Evolutionary conservation across 2,888 invertebrate species (phyloP).

Genomic region (Amitus sp.): DNA sequence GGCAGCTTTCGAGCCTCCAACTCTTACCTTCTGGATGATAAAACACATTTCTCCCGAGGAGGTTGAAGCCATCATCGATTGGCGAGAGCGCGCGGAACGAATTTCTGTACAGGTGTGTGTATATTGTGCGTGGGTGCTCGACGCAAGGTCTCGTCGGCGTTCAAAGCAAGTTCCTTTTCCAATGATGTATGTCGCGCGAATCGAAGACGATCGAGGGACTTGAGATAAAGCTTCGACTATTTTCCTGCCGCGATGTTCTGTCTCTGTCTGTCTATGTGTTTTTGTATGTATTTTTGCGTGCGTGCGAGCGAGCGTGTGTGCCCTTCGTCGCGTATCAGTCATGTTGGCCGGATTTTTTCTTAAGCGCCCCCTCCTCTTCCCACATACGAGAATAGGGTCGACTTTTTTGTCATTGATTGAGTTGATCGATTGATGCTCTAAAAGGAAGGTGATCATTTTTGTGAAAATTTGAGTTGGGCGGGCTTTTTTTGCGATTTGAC

Average conservation of each 20-base stretch:
- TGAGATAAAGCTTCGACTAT: conserved; percentile 18
- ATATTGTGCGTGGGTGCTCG: conserved; percentile 9
- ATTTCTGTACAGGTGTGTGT: no score
- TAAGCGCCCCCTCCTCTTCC: no score
- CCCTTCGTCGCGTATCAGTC: no score
- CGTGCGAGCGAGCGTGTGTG: background rate
- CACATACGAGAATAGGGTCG: no score
- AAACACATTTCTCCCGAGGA: background rate
- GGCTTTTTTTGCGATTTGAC: conserved; percentile 53
- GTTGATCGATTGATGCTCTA: no score
- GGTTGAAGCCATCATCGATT: conserved; percentile 3
- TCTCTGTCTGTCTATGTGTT: conserved; percentile 41
- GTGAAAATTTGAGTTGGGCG: no score
- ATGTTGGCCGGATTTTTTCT: no score
- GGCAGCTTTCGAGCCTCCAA: background rate
- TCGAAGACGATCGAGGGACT: conserved; percentile 12
- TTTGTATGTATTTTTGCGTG: conserved; percentile 33
- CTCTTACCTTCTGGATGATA: background rate
- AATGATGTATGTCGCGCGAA: conserved; percentile 49
- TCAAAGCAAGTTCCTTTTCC: conserved; percentile 58
- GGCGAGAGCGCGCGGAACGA: background rate
- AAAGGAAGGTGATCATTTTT: no score
- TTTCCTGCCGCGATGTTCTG: conserved; percentile 49
- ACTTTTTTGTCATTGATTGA: no score
- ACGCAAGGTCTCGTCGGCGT: conserved; percentile 29